These are phyloP conservation scores for Sphaerophoria rueppellii DNA, from an alignment of 2,888 invertebrate species.

Conservation along the genomic window DNA sequence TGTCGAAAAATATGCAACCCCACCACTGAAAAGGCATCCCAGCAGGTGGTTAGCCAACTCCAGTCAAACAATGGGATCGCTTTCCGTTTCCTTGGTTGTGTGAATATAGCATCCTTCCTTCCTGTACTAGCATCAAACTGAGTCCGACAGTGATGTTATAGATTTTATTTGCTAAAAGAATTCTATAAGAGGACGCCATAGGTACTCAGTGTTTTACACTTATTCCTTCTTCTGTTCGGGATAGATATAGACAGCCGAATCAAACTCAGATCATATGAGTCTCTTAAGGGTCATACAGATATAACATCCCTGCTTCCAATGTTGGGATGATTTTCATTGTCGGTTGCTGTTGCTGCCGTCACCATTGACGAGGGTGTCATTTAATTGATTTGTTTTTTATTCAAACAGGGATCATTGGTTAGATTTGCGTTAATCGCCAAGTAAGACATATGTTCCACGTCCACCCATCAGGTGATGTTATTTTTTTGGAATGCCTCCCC, in stretches of 20 bases:
- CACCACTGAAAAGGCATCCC: constrained; percentile 69
- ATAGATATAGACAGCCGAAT: no score
- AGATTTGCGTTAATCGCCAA: constrained; percentile 77
- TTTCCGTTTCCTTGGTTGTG: constrained; percentile 71
- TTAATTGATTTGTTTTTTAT: constrained; percentile 82
- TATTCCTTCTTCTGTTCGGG: no score
- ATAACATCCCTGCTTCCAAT: constrained; percentile 17
- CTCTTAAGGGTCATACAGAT: not conserved
- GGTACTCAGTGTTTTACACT: no score
- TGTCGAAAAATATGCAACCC: constrained; percentile 74
- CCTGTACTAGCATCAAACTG: constrained; percentile 25
- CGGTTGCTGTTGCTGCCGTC: constrained; percentile 55
- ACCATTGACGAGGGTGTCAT: constrained; percentile 68
- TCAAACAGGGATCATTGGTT: constrained; percentile 79
- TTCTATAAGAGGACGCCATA: no score
- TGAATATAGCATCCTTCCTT: constrained; percentile 80
- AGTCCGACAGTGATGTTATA: constrained; percentile 26
- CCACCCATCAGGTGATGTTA: constrained; percentile 71
- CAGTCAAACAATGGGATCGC: constrained; percentile 64
- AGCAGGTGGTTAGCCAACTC: constrained; percentile 67
- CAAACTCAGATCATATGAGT: no score
- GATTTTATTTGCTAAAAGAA: not conserved
- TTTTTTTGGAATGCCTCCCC: not conserved
- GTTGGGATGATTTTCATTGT: constrained; percentile 6
- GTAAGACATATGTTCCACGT: constrained; percentile 73